Evolutionary conservation across 2,797 vertebrate genomes (phyloP).

Genomic region (Tragelaphus oryx): DNA sequence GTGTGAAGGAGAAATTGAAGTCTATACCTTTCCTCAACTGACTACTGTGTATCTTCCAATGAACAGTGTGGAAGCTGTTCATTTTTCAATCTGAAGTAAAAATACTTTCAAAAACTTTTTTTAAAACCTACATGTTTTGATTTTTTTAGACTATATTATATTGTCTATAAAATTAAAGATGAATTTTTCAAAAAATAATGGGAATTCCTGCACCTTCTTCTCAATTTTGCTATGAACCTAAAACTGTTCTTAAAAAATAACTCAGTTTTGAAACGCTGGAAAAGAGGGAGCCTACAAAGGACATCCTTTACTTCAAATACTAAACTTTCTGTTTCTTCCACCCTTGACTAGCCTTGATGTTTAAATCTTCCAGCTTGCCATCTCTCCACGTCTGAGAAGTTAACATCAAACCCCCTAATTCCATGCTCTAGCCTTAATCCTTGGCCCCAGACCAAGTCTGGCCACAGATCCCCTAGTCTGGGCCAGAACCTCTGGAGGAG

Average conservation of each 20-base stretch:
- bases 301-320: background rate
- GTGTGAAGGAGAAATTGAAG: slow-evolving; percentile 82
- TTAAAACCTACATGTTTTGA: background rate
- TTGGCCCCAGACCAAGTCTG: background rate
- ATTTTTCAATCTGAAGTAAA: slow-evolving; percentile 84
- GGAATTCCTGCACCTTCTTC: background rate
- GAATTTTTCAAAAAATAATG: background rate
- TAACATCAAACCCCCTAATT: background rate
- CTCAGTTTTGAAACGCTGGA: background rate
- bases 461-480: background rate
- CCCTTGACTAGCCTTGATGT: background rate
- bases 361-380: background rate
- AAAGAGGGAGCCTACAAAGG: background rate
- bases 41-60: slow-evolving; percentile 84
- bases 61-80: slow-evolving; percentile 84
- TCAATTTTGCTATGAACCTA: background rate
- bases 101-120: slow-evolving; percentile 81
- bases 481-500: background rate
- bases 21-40: slow-evolving; percentile 79
- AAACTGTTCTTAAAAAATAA: background rate
- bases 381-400: background rate
- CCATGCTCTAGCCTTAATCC: background rate
- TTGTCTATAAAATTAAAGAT: background rate
- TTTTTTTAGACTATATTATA: background rate
- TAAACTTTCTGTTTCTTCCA: slow-evolving; percentile 1